These are phyloP conservation scores for Stegodyphus mimosarum DNA, from an alignment of 1,140 invertebrate species.

Conservation along the genomic window DNA sequence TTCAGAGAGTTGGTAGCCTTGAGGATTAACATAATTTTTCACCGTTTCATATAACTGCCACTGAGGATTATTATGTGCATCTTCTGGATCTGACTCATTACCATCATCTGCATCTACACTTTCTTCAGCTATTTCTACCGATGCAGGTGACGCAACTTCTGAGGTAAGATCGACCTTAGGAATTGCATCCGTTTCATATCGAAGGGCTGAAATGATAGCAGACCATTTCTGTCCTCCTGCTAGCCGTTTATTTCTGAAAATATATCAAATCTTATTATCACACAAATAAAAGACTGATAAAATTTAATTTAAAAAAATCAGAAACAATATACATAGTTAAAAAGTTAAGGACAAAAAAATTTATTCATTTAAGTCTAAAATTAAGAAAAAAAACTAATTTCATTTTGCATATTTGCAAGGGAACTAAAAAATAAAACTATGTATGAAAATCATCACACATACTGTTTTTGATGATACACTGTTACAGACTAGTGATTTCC, in stretches of 20 bases:
- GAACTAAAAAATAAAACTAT: too few relatives aligned
- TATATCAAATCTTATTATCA: background rate
- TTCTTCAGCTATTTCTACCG: slow-evolving; percentile 63
- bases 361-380: too few relatives aligned
- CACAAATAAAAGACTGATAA: background rate
- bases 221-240: slow-evolving; percentile 71
- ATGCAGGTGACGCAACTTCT: slow-evolving; percentile 23
- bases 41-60: slow-evolving; percentile 85
- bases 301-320: background rate
- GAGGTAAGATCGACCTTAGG: slow-evolving; percentile 48
- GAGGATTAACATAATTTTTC: slow-evolving; percentile 74
- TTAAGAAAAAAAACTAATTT: too few relatives aligned
- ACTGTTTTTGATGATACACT: too few relatives aligned
- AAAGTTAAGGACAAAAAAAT: too few relatives aligned
- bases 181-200: slow-evolving; percentile 72
- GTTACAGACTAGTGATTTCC: too few relatives aligned
- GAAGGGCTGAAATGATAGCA: slow-evolving; percentile 73
- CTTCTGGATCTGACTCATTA: slow-evolving; percentile 66
- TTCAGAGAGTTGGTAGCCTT: slow-evolving; percentile 82
- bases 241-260: slow-evolving; percentile 68
- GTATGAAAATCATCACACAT: too few relatives aligned
- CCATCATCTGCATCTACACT: slow-evolving; percentile 62
- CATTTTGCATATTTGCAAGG: too few relatives aligned
- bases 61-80: slow-evolving; percentile 75
- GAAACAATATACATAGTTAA: background rate